These are phyloP conservation scores for Boloria selene DNA, from an alignment of 2,888 invertebrate species.

Conservation along the genomic window DNA sequence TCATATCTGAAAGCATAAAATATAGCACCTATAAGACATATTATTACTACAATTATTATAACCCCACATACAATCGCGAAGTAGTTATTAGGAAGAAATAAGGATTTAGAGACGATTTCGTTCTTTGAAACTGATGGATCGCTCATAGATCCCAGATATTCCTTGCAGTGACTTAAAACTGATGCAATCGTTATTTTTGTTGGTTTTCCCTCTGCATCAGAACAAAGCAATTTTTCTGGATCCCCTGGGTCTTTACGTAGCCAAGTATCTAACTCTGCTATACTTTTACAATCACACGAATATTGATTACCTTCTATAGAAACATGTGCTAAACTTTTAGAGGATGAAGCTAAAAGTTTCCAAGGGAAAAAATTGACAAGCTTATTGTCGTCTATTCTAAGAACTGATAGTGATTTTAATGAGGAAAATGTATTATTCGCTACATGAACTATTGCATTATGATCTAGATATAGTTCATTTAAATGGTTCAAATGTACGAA, in stretches of 20 bases:
- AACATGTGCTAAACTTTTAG: conserved; percentile 84
- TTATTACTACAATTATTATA: conserved; percentile 85
- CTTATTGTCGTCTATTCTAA: conserved; percentile 89
- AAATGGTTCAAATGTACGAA: conserved; percentile 89
- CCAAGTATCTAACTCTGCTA: conserved; percentile 87
- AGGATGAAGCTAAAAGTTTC: conserved; percentile 85
- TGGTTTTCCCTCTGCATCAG: conserved; percentile 79
- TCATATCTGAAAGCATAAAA: conserved; percentile 90
- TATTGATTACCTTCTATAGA: conserved; percentile 90
- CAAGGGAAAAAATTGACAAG: conserved; percentile 89
- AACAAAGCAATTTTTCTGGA: conserved; percentile 87
- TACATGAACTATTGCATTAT: conserved; percentile 88
- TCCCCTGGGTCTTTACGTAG: conserved; percentile 85
- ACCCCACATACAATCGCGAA: conserved; percentile 89
- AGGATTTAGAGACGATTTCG: conserved; percentile 82
- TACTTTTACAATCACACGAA: conserved; percentile 91
- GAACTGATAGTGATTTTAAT: conserved; percentile 87
- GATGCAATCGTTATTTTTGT: conserved; percentile 80
- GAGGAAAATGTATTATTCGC: conserved; percentile 90
- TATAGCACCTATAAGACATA: conserved; percentile 86
- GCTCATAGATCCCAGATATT: conserved; percentile 80
- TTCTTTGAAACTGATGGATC: conserved; percentile 75
- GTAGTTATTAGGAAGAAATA: conserved; percentile 86
- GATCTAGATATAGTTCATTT: conserved; percentile 89
- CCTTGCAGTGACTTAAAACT: conserved; percentile 84